Percentiles rank a stretch among this genome's conserved stretches.
Conservation (phyloP, 2,888 invertebrate species). For the Xylota segnis region DNA sequence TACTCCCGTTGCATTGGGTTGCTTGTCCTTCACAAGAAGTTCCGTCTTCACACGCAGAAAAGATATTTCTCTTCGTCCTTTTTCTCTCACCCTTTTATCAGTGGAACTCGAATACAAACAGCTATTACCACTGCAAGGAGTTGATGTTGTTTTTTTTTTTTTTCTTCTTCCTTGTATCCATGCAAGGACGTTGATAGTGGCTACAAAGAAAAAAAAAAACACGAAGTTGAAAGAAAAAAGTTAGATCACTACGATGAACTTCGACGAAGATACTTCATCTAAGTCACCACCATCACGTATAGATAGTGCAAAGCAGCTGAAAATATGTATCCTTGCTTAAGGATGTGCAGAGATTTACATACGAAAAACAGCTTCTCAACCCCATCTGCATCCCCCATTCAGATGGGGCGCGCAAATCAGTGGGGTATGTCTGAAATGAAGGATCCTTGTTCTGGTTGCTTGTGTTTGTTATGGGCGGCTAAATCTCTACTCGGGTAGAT, state of each 20-base stretch:
- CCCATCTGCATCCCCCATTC: slow-evolving; percentile 18
- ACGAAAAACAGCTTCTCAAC: slow-evolving; percentile 24
- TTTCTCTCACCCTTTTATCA: slow-evolving; percentile 3
- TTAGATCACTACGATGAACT: slow-evolving; percentile 66
- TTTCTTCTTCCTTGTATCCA: slow-evolving; percentile 8
- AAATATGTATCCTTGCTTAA: slow-evolving; percentile 46
- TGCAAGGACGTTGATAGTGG: slow-evolving; percentile 41
- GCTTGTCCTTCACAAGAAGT: slow-evolving; percentile 31
- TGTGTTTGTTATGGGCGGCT: slow-evolving; percentile 4
- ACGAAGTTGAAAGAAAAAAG: slow-evolving; percentile 27
- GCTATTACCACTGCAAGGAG: slow-evolving; percentile 49
- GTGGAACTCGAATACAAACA: slow-evolving; percentile 21
- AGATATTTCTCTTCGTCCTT: slow-evolving; percentile 23
- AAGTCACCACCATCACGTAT: slow-evolving; percentile 31
- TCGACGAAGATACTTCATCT: slow-evolving; percentile 41
- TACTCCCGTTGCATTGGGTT: slow-evolving; percentile 31
- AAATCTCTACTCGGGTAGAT: slow-evolving; percentile 1
- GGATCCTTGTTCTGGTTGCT: slow-evolving; percentile 42
- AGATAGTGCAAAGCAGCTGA: slow-evolving; percentile 36
- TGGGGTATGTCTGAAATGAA: background rate
- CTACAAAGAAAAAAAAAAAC: background rate
- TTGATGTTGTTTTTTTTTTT: slow-evolving; percentile 28
- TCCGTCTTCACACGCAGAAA: slow-evolving; percentile 28
- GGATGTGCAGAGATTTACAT: slow-evolving; percentile 71
- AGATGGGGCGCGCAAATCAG: slow-evolving; percentile 21